Conservation (phyloP, 2,888 invertebrate genomes). For the Platycheirus rosarum region DNA sequence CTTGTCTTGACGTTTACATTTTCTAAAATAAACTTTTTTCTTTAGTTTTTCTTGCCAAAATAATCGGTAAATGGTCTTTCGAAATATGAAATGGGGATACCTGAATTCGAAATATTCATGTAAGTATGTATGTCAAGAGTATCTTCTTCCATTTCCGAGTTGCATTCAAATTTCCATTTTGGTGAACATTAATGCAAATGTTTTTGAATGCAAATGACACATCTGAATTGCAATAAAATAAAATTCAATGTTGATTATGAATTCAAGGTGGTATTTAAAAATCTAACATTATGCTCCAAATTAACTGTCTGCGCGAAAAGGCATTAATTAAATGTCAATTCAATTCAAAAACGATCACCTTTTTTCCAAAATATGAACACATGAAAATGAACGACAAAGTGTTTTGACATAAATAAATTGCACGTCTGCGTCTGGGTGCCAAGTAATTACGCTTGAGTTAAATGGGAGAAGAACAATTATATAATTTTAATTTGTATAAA, state of each 20-base stretch:
- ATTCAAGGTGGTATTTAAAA: constrained; percentile 13
- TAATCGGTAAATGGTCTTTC: neutral
- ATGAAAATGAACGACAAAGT: too few species aligned
- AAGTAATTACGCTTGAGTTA: too few species aligned
- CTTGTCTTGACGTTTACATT: too few species aligned
- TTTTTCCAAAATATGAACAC: too few species aligned
- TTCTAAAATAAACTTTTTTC: too few species aligned
- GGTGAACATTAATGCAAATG: neutral
- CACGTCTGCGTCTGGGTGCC: too few species aligned
- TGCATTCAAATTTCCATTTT: constrained; percentile 35
- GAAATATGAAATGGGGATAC: neutral
- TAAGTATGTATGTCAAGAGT: constrained; percentile 20
- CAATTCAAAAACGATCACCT: too few species aligned
- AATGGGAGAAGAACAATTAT: too few species aligned
- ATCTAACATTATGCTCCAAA: neutral
- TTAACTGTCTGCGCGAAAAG: neutral
- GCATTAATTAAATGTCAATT: neutral
- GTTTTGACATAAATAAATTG: too few species aligned
- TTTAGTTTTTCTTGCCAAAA: neutral
- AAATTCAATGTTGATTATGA: constrained; percentile 9
- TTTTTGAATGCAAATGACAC: constrained; percentile 42
- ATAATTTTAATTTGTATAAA: too few species aligned
- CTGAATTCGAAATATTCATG: constrained; percentile 3
- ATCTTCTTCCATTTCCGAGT: constrained; percentile 4
- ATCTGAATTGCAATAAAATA: constrained; percentile 10